Evolutionary conservation across 2,113 vertebrate species (phyloP).

Genomic region (Tichodroma muraria): DNA sequence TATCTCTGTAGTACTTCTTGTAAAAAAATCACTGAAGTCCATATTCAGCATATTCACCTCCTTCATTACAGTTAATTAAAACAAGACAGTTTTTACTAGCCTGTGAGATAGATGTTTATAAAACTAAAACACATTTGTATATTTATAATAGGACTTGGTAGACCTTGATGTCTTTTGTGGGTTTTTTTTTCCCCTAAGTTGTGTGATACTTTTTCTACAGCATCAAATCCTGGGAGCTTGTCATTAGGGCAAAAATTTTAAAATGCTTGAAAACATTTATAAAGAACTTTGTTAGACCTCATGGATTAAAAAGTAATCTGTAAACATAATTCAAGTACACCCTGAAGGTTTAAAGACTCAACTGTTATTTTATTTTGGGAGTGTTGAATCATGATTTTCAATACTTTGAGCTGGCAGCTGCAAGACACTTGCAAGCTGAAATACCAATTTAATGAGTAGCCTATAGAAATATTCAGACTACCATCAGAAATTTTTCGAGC

Average conservation of each 20-base stretch:
- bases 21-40: neutral
- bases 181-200: neutral
- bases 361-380: conserved; percentile 9
- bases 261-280: neutral
- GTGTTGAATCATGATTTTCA: neutral
- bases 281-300: neutral
- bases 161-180: neutral
- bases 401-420: neutral
- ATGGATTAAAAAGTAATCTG: neutral
- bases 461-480: neutral
- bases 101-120: neutral
- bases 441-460: neutral
- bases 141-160: neutral
- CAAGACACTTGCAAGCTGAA: neutral
- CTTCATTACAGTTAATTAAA: neutral
- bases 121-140: neutral
- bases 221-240: neutral
- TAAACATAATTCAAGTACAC: neutral
- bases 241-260: neutral
- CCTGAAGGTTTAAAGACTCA: neutral
- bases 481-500: neutral
- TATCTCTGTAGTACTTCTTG: neutral
- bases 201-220: neutral
- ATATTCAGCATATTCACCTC: neutral
- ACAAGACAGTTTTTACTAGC: neutral